Evolutionary conservation across 2,888 invertebrate species (phyloP).

Genomic region (Alloplasta piceator): DNA sequence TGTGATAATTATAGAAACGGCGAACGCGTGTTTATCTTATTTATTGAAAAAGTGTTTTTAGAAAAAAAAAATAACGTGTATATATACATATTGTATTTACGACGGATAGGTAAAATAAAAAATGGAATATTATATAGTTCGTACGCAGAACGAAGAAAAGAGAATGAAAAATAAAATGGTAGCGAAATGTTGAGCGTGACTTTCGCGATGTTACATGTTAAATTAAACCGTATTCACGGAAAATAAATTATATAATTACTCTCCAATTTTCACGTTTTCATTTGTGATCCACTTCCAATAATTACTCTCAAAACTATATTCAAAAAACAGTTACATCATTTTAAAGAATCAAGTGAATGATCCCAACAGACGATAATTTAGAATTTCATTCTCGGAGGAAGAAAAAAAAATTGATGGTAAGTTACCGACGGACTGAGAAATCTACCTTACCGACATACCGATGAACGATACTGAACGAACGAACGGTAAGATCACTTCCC

Average conservation of each 20-base stretch:
- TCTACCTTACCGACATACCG: no score
- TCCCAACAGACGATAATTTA: no score
- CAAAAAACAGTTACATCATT: no score
- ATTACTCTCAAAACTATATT: no score
- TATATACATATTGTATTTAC: conserved; percentile 65
- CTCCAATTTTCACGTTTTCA: conserved; percentile 19
- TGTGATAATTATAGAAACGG: conserved; percentile 24
- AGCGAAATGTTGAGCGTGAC: conserved; percentile 39
- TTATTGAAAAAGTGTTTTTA: conserved; percentile 64
- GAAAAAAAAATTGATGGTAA: background rate
- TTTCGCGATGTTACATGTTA: conserved; percentile 52
- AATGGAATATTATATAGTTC: conserved; percentile 8
- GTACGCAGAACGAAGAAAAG: conserved; percentile 20
- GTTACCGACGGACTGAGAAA: background rate
- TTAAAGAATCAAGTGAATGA: no score
- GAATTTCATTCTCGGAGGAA: no score
- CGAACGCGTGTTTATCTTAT: conserved; percentile 60
- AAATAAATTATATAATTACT: conserved; percentile 55
- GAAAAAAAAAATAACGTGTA: conserved; percentile 45
- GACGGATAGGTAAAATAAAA: conserved; percentile 26
- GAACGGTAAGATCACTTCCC: no score
- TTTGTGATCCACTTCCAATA: no score
- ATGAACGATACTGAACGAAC: no score
- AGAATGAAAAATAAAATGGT: conserved; percentile 6
- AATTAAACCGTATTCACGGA: conserved; percentile 45